Conservation (phyloP, 37 sponge, comb jelly and placozoan species). For the Hormiphora californensis region DNA sequence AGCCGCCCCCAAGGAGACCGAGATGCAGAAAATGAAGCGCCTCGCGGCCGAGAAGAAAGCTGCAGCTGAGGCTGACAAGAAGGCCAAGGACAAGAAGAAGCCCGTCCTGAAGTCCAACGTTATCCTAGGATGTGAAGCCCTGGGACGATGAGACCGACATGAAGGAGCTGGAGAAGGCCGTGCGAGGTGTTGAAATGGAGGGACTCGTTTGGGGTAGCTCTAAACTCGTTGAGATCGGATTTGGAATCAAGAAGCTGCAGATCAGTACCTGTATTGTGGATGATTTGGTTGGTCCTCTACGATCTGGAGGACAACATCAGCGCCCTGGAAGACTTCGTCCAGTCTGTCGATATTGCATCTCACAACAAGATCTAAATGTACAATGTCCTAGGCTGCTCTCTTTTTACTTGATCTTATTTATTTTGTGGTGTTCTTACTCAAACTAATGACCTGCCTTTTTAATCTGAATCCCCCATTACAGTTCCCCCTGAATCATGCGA, state of each 20-base stretch:
- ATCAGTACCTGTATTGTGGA: conserved; percentile 84
- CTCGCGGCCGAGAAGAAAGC: conserved; percentile 4
- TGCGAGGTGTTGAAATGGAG: conserved; percentile 47
- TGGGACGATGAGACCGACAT: conserved; percentile 57
- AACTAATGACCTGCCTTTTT: too few relatives aligned
- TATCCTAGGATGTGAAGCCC: conserved; percentile 56
- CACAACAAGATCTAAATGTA: conserved; percentile 79
- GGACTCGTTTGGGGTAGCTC: conserved; percentile 55
- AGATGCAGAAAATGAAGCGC: conserved; percentile 40
- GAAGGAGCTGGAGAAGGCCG: conserved; percentile 51
- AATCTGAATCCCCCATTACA: too few relatives aligned
- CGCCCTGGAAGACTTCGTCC: conserved; percentile 74
- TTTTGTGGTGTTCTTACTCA: background rate
- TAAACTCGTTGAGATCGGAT: conserved; percentile 78
- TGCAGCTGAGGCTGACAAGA: conserved; percentile 46
- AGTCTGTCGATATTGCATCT: conserved; percentile 85
- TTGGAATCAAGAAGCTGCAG: conserved; percentile 90
- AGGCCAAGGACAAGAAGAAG: conserved; percentile 10
- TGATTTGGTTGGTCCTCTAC: conserved; percentile 77
- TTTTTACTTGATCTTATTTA: conserved; percentile 12
- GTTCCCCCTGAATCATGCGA: too few relatives aligned
- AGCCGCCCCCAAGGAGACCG: background rate
- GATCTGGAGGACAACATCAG: conserved; percentile 82
- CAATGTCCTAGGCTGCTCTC: background rate
- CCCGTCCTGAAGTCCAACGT: conserved; percentile 40